These are phyloP conservation scores for Notothenia coriiceps DNA, from an alignment of 2,113 vertebrate species.

Conservation along the genomic window DNA sequence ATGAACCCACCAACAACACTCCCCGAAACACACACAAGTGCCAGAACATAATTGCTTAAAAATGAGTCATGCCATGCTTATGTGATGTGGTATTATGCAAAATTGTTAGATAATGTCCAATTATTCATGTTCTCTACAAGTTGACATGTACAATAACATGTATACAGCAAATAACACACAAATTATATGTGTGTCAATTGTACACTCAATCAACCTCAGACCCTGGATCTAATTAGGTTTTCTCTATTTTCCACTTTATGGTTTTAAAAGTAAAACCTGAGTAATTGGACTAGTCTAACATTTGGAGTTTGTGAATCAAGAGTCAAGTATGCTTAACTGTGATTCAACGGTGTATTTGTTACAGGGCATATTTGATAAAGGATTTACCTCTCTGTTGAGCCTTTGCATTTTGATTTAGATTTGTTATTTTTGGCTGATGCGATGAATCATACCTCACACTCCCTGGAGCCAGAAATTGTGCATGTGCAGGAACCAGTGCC, in stretches of 20 bases:
- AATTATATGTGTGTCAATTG: conserved; percentile 16
- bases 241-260: conserved; percentile 27
- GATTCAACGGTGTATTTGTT: conserved; percentile 52
- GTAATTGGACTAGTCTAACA: conserved; percentile 74
- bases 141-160: not conserved
- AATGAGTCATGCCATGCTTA: conserved; percentile 49
- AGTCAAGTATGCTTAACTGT: conserved; percentile 68
- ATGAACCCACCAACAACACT: not conserved
- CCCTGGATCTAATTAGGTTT: conserved; percentile 23
- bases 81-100: conserved; percentile 27
- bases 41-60: too few species aligned
- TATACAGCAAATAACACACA: conserved; percentile 4
- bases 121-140: conserved; percentile 58
- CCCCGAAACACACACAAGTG: conserved; percentile 15
- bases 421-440: conserved; percentile 88
- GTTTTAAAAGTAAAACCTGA: conserved; percentile 42
- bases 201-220: conserved; percentile 37
- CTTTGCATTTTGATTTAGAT: conserved; percentile 82
- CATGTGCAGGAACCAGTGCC: conserved; percentile 98
- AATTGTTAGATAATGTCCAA: conserved; percentile 62
- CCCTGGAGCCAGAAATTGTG: conserved; percentile 98
- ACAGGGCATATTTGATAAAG: conserved; percentile 77
- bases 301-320: conserved; percentile 44
- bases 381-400: conserved; percentile 97
- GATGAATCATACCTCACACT: conserved; percentile 99